Percentiles rank a stretch among this genome's conserved stretches.
Conservation (phyloP, 2,888 invertebrate species). For the Cantharis flavilabris region DNA sequence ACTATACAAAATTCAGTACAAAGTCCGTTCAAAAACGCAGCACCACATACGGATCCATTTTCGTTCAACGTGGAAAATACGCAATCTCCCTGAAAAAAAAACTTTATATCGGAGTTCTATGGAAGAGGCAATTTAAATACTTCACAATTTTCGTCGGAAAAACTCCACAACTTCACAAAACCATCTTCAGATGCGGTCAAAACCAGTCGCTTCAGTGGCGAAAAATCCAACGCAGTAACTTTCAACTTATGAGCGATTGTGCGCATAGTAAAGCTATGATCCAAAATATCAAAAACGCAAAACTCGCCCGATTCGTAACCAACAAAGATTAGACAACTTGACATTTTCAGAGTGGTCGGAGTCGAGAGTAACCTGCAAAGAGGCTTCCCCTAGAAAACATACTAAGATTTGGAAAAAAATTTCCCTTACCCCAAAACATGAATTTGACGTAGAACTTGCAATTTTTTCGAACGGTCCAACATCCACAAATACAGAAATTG, state of each 20-base stretch:
- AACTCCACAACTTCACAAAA: constrained; percentile 40
- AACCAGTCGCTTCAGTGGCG: constrained; percentile 32
- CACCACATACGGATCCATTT: constrained; percentile 37
- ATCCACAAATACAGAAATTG: constrained; percentile 38
- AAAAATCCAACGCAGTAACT: constrained; percentile 41
- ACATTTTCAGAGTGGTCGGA: constrained; percentile 36
- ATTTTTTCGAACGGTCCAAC: constrained; percentile 26
- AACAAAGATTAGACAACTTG: constrained; percentile 35
- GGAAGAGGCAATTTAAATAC: neutral
- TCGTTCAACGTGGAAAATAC: constrained; percentile 27
- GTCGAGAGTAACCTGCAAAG: constrained; percentile 33
- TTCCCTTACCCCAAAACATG: constrained; percentile 33
- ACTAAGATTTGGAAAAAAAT: neutral
- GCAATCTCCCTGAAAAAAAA: constrained; percentile 22
- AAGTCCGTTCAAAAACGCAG: constrained; percentile 37
- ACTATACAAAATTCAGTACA: constrained; percentile 41
- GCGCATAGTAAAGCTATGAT: constrained; percentile 31
- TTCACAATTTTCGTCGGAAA: constrained; percentile 20
- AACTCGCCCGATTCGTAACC: constrained; percentile 43
- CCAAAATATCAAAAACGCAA: constrained; percentile 38
- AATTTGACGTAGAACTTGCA: constrained; percentile 37
- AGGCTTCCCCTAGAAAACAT: neutral
- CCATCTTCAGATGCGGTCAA: constrained; percentile 39
- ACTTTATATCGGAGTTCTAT: neutral
- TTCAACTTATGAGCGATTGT: constrained; percentile 39